phyloP scores from a whole-genome alignment of 2,888 invertebrate genomes.

The Azorinus chamasolen region DNA sequence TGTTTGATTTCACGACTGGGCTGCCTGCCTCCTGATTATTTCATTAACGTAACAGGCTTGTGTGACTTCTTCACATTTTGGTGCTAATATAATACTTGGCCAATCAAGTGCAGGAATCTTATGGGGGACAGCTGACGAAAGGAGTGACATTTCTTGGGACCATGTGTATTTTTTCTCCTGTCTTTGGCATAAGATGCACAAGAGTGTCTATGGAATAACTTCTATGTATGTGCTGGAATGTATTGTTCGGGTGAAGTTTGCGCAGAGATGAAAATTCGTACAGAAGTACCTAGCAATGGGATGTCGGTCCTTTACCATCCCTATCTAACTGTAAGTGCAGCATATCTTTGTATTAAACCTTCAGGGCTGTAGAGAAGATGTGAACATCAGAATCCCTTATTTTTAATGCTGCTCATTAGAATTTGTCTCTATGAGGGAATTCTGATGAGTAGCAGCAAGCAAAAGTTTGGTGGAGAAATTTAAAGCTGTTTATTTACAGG shows the following conservation, averaged over 20 bases:
- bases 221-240: conserved; percentile 47
- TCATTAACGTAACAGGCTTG: conserved; percentile 33
- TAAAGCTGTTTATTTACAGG: no score
- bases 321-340: conserved; percentile 35
- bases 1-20: conserved; percentile 32
- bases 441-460: no score
- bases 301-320: conserved; percentile 51
- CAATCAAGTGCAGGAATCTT: background rate
- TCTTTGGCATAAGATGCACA: conserved; percentile 31
- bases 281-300: conserved; percentile 44
- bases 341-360: no score
- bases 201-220: conserved; percentile 15
- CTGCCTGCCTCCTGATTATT: background rate
- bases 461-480: no score
- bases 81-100: conserved; percentile 2
- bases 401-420: no score
- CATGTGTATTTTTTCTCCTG: background rate
- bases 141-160: background rate
- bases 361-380: no score
- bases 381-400: no score
- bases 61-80: conserved; percentile 13
- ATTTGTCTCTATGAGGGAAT: no score
- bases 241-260: conserved; percentile 54
- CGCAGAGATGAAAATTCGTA: conserved; percentile 57
- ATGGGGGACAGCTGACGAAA: conserved; percentile 1